These are phyloP conservation scores for Yoshiicerus persimilis DNA, from an alignment of 1,140 invertebrate species.

Conservation along the genomic window DNA sequence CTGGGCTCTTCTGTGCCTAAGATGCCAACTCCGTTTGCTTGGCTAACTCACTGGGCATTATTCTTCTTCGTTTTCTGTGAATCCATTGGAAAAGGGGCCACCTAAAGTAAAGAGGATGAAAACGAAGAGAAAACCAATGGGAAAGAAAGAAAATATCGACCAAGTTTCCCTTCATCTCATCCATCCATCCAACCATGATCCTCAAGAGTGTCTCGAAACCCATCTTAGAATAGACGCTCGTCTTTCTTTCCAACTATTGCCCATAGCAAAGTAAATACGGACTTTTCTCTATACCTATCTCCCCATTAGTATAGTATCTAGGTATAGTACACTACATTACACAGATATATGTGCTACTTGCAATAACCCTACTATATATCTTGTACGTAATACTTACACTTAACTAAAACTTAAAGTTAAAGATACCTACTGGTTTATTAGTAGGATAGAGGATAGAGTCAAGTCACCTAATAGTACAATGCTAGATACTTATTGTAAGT, in stretches of 20 bases:
- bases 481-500: no score
- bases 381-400: background rate
- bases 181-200: conserved; percentile 37
- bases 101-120: background rate
- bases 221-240: conserved; percentile 12
- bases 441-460: background rate
- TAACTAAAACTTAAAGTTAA: background rate
- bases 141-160: conserved; percentile 40
- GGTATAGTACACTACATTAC: background rate
- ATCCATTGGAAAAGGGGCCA: conserved; percentile 28
- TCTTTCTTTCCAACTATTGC: background rate
- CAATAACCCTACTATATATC: no score
- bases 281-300: background rate
- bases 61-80: background rate
- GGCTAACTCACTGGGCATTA: background rate
- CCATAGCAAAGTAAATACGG: background rate
- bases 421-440: background rate
- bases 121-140: conserved; percentile 22
- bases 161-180: conserved; percentile 32
- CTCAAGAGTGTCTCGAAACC: conserved; percentile 41
- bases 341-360: background rate
- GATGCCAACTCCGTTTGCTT: background rate
- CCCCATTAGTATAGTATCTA: no score
- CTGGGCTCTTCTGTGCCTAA: no score
- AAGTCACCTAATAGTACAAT: background rate